Evolutionary conservation across 1,140 invertebrate species (phyloP), one percentile per base, ranked within the genome.

Genomic region (Chrysoperla carnea): DNA sequence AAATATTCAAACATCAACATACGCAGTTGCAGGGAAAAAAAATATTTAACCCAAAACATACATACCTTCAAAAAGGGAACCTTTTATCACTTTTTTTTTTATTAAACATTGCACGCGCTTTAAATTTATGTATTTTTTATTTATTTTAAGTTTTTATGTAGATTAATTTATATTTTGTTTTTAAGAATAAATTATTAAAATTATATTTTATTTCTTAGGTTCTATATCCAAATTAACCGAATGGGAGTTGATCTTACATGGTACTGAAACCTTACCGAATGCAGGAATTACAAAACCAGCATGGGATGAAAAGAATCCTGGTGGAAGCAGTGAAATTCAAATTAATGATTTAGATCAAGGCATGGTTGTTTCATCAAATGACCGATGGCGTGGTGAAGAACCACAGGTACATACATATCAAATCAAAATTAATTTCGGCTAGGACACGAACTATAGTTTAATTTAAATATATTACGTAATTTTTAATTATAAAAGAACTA

Each of bases 231-330:
- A 60, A 0, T 49, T 74, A 6, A 53, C 60, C 0, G 62, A 67
- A 7, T 75, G 72, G 72, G 62, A 70, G 42, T 47, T 74, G 37
- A 61, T 72, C 13, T 62, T 76, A 40, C 70, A 73, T 49, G 72
- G 72, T 0, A 75, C 72, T 9, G 63, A 68, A 12, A 67, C 62
- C 6, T 62, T 65, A 0, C 58, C 68, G 6, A 65, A 63, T 7
- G 47, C 58, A 60, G 60, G 15, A 12, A 33, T 33, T 33, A 33
- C 31, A 33, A 11, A 9, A 9, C 8, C 31, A 33, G n/a, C 8
- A 33, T 11, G 31, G n/a, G n/a, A 33, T 33, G 8, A 9, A 9
- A 33, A 12, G n/a, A 33, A 33, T 11, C 17, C 17, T 33, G 31
- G 31, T 11, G n/a, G 8, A 33, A 33, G 31, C n/a, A 33, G n/a